A percentile compares a stretch with the other conserved stretches of the same genome.
These are phyloP conservation scores for Camponotus fellah DNA, from an alignment of 2,888 invertebrate genomes.

Conservation along the genomic window DNA sequence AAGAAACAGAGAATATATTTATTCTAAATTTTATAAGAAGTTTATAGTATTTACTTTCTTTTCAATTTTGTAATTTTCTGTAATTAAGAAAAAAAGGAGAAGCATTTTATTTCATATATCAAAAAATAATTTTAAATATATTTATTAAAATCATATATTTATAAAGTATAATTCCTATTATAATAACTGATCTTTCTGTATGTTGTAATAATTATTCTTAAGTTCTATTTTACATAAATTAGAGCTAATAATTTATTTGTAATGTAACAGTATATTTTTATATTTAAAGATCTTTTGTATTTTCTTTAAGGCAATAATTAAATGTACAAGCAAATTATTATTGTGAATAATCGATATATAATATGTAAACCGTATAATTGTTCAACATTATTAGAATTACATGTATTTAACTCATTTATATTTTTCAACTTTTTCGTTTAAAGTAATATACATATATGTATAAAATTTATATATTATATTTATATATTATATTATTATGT, in stretches of 20 bases:
- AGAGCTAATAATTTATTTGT: not conserved
- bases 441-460: too few relatives aligned
- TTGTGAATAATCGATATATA: not conserved
- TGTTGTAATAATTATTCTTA: not conserved
- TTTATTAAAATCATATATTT: not conserved
- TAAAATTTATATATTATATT: too few relatives aligned
- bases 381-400: not conserved
- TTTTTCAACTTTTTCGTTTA: too few relatives aligned
- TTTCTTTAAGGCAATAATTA: not conserved
- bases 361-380: not conserved
- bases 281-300: not conserved
- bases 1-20: too few relatives aligned
- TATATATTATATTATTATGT: too few relatives aligned
- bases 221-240: not conserved
- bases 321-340: not conserved
- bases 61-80: too few relatives aligned
- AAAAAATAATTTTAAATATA: not conserved
- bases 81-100: too few relatives aligned
- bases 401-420: not conserved
- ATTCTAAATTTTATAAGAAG: not conserved
- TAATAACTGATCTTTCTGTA: not conserved
- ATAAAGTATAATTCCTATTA: not conserved
- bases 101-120: not conserved
- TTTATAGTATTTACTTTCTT: not conserved
- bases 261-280: not conserved